Evolutionary conservation across 2,113 vertebrate species (phyloP), one percentile per base, ranked within the genome.

Genomic region (Andinoacara biseriatus): DNA sequence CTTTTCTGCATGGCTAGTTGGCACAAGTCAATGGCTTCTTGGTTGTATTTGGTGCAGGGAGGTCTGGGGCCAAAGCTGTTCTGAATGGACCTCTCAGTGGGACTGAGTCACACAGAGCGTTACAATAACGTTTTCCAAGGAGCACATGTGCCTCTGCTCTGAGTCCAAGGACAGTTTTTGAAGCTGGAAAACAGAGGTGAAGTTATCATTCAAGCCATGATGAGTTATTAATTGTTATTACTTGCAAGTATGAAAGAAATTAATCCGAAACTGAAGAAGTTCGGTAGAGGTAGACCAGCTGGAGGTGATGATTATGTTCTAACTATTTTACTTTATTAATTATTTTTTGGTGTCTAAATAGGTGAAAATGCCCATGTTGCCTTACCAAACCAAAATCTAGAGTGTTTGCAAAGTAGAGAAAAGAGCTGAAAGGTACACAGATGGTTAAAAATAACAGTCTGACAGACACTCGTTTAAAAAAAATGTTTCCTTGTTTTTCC

Each of bases 11-110:
- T 43, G 82, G 87, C 83, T 78, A 83, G 56, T 81, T 92, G 93
- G 91, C 87, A 78, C 79, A 52, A 83, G 83, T 89, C 87, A 88
- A 83, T 89, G 90, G 86, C 78, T 83, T 86, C 82, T 81, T 79
- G 81, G 62, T 86, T 90, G 56, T 31, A 43, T 89, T 90, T 87
- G 80, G 84, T 86, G 84, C 72, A 76, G 57, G 52, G 35, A 67
- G 54, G 62, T 76, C 78, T 10, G 2, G 59, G 77, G 87, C 89
- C 87, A 88, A 86, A 89, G 80, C 56, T 10, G 17, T 18, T 62
- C 52, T 91, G 85, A 92, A 90, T 76, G 69, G 59, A 65, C 63
- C 3, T 10, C 67, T 85, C 52, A 81, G 31, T 86, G 58, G 78
- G 59, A 82, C n/a, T 13, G 43, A 81, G 74, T 76, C 82, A 82